Evolutionary conservation across 2,113 vertebrate genomes (phyloP), one percentile per base, ranked within the genome.

Genomic region (Siniperca chuatsi): DNA sequence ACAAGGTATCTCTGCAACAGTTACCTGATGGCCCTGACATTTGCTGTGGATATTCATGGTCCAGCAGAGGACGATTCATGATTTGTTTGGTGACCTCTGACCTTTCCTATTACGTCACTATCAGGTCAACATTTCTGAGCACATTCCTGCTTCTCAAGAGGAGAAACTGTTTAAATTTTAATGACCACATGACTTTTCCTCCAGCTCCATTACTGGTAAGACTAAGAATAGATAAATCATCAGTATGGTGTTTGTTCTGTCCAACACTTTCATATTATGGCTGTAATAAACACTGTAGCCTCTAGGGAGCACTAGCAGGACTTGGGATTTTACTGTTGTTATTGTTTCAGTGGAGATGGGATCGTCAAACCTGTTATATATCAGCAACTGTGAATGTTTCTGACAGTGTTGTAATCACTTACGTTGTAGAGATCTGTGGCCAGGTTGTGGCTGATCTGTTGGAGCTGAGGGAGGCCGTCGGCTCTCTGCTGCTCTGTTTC

Each of bases 401-500:
- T 69, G 55, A 33, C 16, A 9, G 57, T 13, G 71, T 8, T 25
- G 37, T 1, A 2, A 44, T 58, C 0, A 84, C 93, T 93, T 79
- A 96, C 96, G 1, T 89, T 95, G 83, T 96, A 96, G 2, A 96
- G 79, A 65, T 96, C 96, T 0, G 90, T 33, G 50, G 92, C 73
- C 61, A 95, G 85, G 74, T 75, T 88, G 44, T 94, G 94, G 90
- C 89, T 93, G 81, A 93, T 90, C 48, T 95, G 95, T 9, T 95
- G 95, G 4, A 94, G 89, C 71, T 93, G 95, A 0, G 81, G 83
- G 42, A 94, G 83, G 67, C 87, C 66, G 1, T 79, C 60, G 48
- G 72, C 88, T 25, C 89, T 54, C 5, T 70, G 46, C 0, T 81
- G 87, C 20, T 91, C 90, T 0, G 72, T 48, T 29, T 94, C 93